These are phyloP conservation scores for Leucosticte australis DNA, from an alignment of 2,113 vertebrate species.

Conservation along the genomic window DNA sequence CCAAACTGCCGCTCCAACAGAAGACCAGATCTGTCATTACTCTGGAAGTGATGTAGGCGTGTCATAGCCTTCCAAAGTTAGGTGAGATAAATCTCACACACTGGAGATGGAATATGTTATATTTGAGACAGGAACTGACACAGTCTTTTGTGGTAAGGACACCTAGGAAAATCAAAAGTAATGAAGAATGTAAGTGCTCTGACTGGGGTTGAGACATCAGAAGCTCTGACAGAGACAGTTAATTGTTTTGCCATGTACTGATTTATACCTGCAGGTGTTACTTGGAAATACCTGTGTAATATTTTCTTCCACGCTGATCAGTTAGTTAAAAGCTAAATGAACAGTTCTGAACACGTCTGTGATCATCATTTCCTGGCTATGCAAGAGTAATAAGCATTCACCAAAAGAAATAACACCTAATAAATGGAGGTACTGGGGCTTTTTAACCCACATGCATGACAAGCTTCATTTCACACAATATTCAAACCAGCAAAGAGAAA, in stretches of 20 bases:
- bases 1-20: background rate
- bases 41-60: background rate
- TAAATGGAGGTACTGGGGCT: background rate
- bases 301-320: background rate
- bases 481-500: background rate
- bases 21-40: background rate
- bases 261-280: background rate
- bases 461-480: slow-evolving; percentile 3
- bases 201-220: background rate
- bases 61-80: background rate
- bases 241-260: background rate
- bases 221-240: background rate
- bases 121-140: background rate
- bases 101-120: background rate
- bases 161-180: background rate
- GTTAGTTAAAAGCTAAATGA: background rate
- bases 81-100: slow-evolving; percentile 6
- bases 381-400: background rate
- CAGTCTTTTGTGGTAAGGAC: background rate
- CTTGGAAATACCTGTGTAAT: background rate
- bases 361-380: background rate
- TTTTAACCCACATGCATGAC: background rate
- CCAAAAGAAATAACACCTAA: background rate
- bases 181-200: background rate
- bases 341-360: background rate